phyloP scores from a whole-genome alignment of 2,888 invertebrate genomes.

The Calameuta idolon region DNA sequence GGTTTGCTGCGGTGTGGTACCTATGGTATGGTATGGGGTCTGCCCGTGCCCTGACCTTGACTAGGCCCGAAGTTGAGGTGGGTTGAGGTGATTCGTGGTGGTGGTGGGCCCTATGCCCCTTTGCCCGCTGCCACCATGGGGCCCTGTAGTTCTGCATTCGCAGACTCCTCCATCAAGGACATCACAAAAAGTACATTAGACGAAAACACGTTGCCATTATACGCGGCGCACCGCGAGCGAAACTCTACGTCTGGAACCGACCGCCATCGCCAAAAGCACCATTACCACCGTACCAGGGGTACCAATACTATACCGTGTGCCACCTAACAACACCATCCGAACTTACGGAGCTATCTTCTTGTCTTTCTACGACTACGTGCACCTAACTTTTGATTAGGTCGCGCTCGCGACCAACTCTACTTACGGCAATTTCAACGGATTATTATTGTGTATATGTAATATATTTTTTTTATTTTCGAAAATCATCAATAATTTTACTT shows the following conservation, averaged over 20 bases:
- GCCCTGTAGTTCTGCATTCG: slow-evolving; percentile 66
- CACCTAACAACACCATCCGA: neutral
- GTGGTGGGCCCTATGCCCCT: slow-evolving; percentile 44
- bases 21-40: slow-evolving; percentile 30
- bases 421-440: neutral
- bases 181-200: slow-evolving; percentile 67
- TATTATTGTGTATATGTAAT: too few species aligned
- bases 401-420: slow-evolving; percentile 36
- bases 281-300: slow-evolving; percentile 19
- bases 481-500: neutral
- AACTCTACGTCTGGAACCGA: slow-evolving; percentile 46
- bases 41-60: slow-evolving; percentile 63
- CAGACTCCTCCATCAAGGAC: slow-evolving; percentile 67
- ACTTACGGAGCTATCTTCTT: slow-evolving; percentile 27
- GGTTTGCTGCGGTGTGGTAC: neutral
- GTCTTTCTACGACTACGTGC: slow-evolving; percentile 42
- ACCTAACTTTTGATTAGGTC: slow-evolving; percentile 34
- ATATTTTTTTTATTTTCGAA: neutral
- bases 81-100: slow-evolving; percentile 56
- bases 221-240: slow-evolving; percentile 50
- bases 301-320: slow-evolving; percentile 22
- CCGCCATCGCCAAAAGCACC: slow-evolving; percentile 31
- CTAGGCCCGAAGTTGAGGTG: slow-evolving; percentile 65
- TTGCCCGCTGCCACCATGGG: slow-evolving; percentile 27
- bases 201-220: slow-evolving; percentile 67